These are phyloP conservation scores for Sylvilagus floridanus DNA, from an alignment of 2,797 vertebrate species.

Conservation along the genomic window DNA sequence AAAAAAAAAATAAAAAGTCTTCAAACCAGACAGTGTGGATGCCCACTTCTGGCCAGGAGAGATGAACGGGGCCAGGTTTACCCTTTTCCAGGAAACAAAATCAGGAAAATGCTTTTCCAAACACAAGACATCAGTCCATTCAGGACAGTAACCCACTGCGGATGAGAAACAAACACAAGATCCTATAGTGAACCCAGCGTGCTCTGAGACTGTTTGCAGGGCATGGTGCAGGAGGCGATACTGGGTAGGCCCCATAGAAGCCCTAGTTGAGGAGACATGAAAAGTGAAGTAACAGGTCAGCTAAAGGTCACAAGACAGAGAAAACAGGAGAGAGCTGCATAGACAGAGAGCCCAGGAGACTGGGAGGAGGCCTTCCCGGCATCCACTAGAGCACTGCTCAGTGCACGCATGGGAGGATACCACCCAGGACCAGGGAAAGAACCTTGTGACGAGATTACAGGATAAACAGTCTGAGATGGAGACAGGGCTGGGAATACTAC, in stretches of 20 bases:
- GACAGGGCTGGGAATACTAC: neutral
- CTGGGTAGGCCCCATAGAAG: neutral
- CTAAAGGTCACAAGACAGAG: neutral
- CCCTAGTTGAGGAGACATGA: neutral
- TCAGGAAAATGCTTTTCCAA: neutral
- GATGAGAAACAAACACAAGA: neutral
- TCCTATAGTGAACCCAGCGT: neutral
- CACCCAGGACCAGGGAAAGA: neutral
- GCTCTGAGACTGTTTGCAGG: neutral
- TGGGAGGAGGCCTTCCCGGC: neutral
- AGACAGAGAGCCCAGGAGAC: neutral
- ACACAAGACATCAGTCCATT: neutral
- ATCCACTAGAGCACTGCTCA: too few species aligned
- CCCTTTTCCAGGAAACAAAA: neutral
- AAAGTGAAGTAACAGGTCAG: neutral
- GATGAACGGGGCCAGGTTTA: neutral
- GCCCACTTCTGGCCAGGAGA: neutral
- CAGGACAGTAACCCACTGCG: neutral
- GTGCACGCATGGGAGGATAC: neutral
- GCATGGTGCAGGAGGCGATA: neutral
- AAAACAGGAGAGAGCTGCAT: neutral
- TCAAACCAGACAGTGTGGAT: neutral
- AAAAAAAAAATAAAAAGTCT: neutral
- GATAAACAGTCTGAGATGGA: neutral
- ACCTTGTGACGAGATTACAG: neutral